Percentiles rank a stretch among this genome's conserved stretches.
phyloP scores from a whole-genome alignment of 2,113 vertebrate genomes.

The Xyrauchen texanus region DNA sequence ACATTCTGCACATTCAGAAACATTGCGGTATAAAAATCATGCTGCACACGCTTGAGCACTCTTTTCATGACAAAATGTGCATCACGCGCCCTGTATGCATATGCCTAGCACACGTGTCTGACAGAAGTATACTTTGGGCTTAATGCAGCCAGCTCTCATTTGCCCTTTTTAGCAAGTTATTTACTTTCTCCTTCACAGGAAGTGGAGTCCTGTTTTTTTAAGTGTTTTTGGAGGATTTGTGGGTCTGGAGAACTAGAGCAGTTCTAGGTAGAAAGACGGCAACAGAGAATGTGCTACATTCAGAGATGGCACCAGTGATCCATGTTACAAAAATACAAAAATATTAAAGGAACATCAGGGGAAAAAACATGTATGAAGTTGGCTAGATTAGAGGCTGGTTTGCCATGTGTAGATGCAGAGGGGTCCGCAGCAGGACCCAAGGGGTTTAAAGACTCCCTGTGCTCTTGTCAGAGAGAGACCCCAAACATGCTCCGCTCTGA shows the following conservation, averaged over 20 bases:
- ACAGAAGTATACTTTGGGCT: too few relatives aligned
- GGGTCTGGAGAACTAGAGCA: conserved; percentile 28
- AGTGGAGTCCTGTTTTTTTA: conserved; percentile 39
- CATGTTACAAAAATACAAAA: conserved; percentile 66
- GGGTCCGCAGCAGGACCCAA: conserved; percentile 65
- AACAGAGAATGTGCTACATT: conserved; percentile 67
- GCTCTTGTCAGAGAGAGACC: conserved; percentile 20
- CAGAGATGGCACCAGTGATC: conserved; percentile 73
- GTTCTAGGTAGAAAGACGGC: conserved; percentile 44
- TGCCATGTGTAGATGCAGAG: conserved; percentile 70
- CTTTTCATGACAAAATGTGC: too few relatives aligned
- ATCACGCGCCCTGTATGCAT: too few relatives aligned
- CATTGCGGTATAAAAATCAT: too few relatives aligned
- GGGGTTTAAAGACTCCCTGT: conserved; percentile 55
- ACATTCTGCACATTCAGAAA: too few relatives aligned
- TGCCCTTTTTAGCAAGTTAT: neutral
- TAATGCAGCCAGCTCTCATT: neutral
- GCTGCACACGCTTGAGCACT: too few relatives aligned
- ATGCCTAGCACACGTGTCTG: too few relatives aligned
- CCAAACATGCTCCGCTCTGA: conserved; percentile 18
- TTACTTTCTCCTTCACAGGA: conserved; percentile 37
- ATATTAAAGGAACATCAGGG: conserved; percentile 74
- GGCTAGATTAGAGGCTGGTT: conserved; percentile 77
- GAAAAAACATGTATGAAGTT: conserved; percentile 76
- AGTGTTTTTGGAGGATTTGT: conserved; percentile 38